These are phyloP conservation scores for Chromoteleia sp. DNA, from an alignment of 2,888 invertebrate species.

Conservation along the genomic window DNA sequence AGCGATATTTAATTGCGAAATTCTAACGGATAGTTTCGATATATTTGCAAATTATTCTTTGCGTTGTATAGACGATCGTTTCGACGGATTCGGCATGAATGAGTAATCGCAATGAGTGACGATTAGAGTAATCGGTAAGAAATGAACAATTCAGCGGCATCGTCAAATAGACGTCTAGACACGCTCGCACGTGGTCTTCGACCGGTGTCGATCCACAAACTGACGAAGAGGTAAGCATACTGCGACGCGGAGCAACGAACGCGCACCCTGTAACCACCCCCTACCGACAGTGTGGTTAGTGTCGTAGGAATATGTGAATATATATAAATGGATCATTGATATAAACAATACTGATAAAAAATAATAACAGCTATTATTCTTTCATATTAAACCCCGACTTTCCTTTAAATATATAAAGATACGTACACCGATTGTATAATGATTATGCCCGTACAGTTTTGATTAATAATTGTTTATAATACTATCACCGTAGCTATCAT, in stretches of 20 bases:
- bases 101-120: neutral
- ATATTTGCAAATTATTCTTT: neutral
- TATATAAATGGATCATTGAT: constrained; percentile 53
- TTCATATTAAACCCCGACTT: neutral
- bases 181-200: constrained; percentile 71
- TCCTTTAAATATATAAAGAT: neutral
- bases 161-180: constrained; percentile 34
- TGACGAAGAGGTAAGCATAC: constrained; percentile 68
- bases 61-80: neutral
- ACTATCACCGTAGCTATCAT: constrained; percentile 1
- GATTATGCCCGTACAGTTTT: neutral
- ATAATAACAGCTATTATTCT: neutral
- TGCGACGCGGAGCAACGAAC: constrained; percentile 70
- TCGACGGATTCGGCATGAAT: neutral
- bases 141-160: constrained; percentile 40
- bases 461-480: constrained; percentile 18
- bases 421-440: neutral
- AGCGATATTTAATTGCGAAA: neutral
- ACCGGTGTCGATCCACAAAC: constrained; percentile 72
- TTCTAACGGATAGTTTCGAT: neutral
- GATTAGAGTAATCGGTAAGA: constrained; percentile 8
- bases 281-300: constrained; percentile 65
- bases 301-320: constrained; percentile 67
- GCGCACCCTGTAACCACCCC: constrained; percentile 71
- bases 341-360: constrained; percentile 45